Base-by-base conservation (phyloP, 2,113 vertebrate species). In the Monarcha castaneiventris region DNA sequence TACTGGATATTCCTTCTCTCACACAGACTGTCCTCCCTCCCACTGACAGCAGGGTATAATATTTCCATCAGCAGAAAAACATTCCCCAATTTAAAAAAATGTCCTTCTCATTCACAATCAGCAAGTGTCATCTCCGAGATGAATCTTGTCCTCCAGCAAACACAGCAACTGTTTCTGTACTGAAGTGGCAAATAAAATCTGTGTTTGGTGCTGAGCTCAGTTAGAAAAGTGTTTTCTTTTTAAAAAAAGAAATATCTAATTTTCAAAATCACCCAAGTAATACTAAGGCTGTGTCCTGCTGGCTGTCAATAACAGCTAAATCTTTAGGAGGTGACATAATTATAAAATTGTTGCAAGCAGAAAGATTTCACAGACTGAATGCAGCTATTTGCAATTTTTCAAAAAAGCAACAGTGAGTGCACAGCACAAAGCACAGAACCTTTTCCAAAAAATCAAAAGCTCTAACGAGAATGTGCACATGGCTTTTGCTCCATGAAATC, bases 31-130 rank as follows among this genome's bases (percentile, higher is more conserved):
- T 30, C 71, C 85, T 32, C 44, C 32, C 37, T 59, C 69, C 74
- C 51, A 49, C 56, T 37, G 56, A 61, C 32, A 87, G 18, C 64
- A 89, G 12, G 2, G 7, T 35, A 10, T 29, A 90, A 29, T 32
- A 90, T 68, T 94, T 81, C 69, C 52, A 81, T 61, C 80, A 89
- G 74, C 35, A 90, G 81, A 73, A 86, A 62, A 58, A 4, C 14
- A 79, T 63, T n/a, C 13, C 22, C 30, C 44, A 30, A 27, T 66
- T 87, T 39, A 19, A 58, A 74, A 73, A 19, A 6, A 58, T 3
- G 35, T 30, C 66, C 52, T 92, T 77, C 72, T 87, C 84, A 61
- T 75, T 86, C 52, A 52, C 41, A 9, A 58, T 89, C 81, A 87
- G 41, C 16, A 37, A 92, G 74, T 41, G 61, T 44, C 56, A 78